A percentile compares a stretch with the other conserved stretches of the same genome.
phyloP scores from a whole-genome alignment of 2,113 vertebrate genomes.

The Pterocles orientalis region DNA sequence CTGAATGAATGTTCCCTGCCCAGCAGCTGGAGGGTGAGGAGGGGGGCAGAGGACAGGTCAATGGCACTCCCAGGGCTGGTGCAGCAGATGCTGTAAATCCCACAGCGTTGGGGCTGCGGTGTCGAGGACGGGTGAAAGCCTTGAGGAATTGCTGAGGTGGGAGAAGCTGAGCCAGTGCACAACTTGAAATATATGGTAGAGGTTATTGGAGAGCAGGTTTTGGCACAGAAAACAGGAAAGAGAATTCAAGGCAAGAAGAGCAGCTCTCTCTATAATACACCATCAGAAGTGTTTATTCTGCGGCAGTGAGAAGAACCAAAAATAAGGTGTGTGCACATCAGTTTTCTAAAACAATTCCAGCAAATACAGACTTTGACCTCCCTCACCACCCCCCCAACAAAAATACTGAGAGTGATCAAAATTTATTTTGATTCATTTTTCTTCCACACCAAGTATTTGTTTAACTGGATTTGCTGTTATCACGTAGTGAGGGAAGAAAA shows the following conservation, averaged over 20 bases:
- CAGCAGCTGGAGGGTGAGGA: neutral
- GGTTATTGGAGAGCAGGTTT: neutral
- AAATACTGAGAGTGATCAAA: constrained; percentile 16
- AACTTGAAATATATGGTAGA: neutral
- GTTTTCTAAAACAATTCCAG: constrained; percentile 46
- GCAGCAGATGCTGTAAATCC: neutral
- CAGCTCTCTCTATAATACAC: neutral
- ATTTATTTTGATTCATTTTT: constrained; percentile 2
- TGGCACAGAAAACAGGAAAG: neutral
- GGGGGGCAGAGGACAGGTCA: neutral
- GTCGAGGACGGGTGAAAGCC: rapidly evolving
- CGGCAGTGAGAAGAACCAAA: constrained; percentile 22
- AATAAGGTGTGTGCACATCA: neutral
- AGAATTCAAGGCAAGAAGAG: neutral
- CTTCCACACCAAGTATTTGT: neutral
- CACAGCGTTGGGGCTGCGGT: rapidly evolving
- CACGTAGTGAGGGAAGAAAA: neutral
- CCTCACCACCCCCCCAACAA: neutral
- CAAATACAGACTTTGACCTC: constrained; percentile 27
- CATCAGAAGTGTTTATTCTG: constrained; percentile 60
- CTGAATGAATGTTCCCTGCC: neutral
- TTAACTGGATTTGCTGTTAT: neutral
- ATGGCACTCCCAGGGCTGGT: neutral
- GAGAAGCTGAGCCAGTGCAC: neutral
- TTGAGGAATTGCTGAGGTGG: neutral